Base-by-base conservation (phyloP, 92 coral and sea anemone species). In the Phymanthus crucifer region DNA sequence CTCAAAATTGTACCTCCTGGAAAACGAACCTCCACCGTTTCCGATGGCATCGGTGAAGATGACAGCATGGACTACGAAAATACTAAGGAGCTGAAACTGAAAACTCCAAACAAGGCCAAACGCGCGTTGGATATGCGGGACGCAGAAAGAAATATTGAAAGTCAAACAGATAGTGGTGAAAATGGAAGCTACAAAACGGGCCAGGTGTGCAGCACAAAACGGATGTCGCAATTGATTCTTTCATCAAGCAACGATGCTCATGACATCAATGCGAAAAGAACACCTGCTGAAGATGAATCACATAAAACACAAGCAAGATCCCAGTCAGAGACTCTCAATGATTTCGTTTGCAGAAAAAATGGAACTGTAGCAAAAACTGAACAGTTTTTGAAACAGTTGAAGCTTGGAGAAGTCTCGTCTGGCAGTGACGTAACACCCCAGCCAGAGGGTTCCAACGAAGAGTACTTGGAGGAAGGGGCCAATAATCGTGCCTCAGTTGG, bases 1-100 rank as follows among this genome's bases (percentile, higher is more conserved):
- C n/a, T 77, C 9, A 75, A 75, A 17, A 37, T 43, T 33, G 32
- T 54, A 33, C 79, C 47, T 27, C 19, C 27, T 33, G 32, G 32
- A 26, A 61, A 61, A 26, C 27, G 23, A 58, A 27, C 3, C 26
- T 4, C 68, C 17, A 27, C 34, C 27, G 34, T 61, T 61, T 27
- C 32, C 7, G 34, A 27, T 26, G 68, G 27, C 27, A 61, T 61
- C 26, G 13, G 27, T 12, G 7, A 27, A 24, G 32, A 61, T 35
- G 72, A 64, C 40, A 40, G 48, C n/a, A 54, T 54, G n/a, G 70
- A 56, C 65, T 56, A 76, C 26, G 80, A 76, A 35, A 76, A 76
- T 31, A 58, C 80, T 1, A 56, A 34, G 43, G 56, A 33, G n/a
- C 40, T 76, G 0, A 68, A 76, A 7, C n/a, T 58, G 1, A 76